Evolutionary conservation across 2,113 vertebrate genomes (phyloP), one percentile per base, ranked within the genome.

Genomic region (Rostratula benghalensis): DNA sequence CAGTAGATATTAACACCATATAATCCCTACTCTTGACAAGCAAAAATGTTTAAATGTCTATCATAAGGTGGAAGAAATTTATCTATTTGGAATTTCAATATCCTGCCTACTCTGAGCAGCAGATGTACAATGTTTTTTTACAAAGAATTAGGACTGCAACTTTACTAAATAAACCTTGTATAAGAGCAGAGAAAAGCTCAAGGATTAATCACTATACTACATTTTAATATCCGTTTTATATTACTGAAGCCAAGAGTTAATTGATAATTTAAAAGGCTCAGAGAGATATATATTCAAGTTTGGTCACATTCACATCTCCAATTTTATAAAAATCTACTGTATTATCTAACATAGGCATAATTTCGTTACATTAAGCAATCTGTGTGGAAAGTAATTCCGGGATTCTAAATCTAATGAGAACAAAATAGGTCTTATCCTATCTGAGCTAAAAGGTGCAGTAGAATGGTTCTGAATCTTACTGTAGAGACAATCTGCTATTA

Each of bases 161-260:
- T 87, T 93, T 37, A 89, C 50, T 73, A 54, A 82, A 90, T 89
- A 46, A 92, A 54, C 3, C 39, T 37, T 83, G 17, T 54, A 20
- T 76, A 92, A 92, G 50, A 95, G 46, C 45, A 69, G 39, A 61
- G 48, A 48, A 89, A 89, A 92, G 13, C 65, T 94, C 69, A 84
- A 71, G 81, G 89, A 94, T 94, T 96, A 94, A 93, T 70, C 81
- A 76, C 54, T 76, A 80, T 90, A 91, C 50, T 92, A 25, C 63
- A 89, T 76, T 85, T 87, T 87, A 87, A 87, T 79, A 94, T 54
- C 75, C 1, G 0, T 39, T 76, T 85, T 46, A 73, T 67, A 56
- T 65, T 84, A 85, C 57, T 92, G 80, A 94, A 94, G 89, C 61
- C 89, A 92, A 73, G 70, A 84, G 74, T 94, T 92, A 96, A 92